phyloP scores from a whole-genome alignment of 2,888 invertebrate genomes.

The Agrypnus murinus region DNA sequence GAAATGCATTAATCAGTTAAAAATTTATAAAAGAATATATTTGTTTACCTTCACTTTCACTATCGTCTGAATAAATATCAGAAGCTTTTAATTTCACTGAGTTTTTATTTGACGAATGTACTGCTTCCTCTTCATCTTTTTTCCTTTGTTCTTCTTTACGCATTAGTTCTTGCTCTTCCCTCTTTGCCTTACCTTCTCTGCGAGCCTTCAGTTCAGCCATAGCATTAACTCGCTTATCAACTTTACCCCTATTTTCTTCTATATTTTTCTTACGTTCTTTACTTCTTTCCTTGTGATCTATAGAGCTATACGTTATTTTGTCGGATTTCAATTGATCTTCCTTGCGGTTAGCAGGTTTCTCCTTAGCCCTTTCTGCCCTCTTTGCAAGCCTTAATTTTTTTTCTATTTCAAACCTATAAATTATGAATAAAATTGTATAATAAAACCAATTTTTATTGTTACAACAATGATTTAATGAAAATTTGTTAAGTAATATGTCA shows the following conservation, averaged over 20 bases:
- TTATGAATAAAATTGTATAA: too few relatives aligned
- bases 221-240: slow-evolving; percentile 91
- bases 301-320: slow-evolving; percentile 67
- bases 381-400: slow-evolving; percentile 91
- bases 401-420: slow-evolving; percentile 91
- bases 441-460: too few relatives aligned
- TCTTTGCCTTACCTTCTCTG: slow-evolving; percentile 87
- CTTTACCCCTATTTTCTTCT: slow-evolving; percentile 86
- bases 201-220: slow-evolving; percentile 94
- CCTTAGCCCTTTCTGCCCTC: slow-evolving; percentile 81
- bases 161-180: slow-evolving; percentile 78
- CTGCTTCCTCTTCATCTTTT: slow-evolving; percentile 74
- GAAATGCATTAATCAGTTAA: slow-evolving; percentile 10
- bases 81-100: slow-evolving; percentile 92
- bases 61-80: slow-evolving; percentile 95
- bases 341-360: slow-evolving; percentile 79
- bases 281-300: slow-evolving; percentile 85
- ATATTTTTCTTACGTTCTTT: slow-evolving; percentile 93
- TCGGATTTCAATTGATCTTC: slow-evolving; percentile 73
- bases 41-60: slow-evolving; percentile 80
- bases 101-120: slow-evolving; percentile 74
- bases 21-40: slow-evolving; percentile 4
- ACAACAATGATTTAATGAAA: too few relatives aligned
- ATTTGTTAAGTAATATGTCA: too few relatives aligned
- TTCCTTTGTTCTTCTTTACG: slow-evolving; percentile 76